These are phyloP conservation scores for Coluber constrictor DNA, from an alignment of 2,797 vertebrate genomes.

Conservation along the genomic window DNA sequence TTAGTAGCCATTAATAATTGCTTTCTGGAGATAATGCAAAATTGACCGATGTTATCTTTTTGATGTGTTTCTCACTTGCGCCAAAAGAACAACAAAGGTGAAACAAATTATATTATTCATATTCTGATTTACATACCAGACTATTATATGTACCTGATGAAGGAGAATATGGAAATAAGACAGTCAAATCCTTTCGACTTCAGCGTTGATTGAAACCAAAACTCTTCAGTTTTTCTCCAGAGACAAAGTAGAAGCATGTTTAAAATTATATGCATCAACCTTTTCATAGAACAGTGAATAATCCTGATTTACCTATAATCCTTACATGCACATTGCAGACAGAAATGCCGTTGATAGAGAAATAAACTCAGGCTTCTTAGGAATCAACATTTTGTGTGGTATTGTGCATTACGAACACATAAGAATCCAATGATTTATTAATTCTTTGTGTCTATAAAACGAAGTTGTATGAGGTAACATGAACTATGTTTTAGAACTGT, in stretches of 20 bases:
- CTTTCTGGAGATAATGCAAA: neutral
- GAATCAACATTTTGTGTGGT: neutral
- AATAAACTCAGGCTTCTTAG: slow-evolving; percentile 6
- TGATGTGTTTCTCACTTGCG: neutral
- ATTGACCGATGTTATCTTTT: neutral
- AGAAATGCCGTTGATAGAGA: neutral
- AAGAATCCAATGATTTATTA: neutral
- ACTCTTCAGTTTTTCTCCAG: neutral
- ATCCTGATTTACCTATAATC: neutral
- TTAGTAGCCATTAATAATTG: neutral
- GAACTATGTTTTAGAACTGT: neutral
- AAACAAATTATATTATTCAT: neutral
- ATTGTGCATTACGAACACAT: neutral
- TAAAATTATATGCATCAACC: neutral
- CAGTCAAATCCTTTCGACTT: neutral
- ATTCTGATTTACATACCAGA: neutral
- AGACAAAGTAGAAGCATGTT: neutral
- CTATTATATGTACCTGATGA: neutral
- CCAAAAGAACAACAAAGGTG: neutral
- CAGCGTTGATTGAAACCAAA: neutral
- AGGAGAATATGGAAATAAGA: neutral
- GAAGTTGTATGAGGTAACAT: slow-evolving; percentile 13
- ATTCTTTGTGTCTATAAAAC: neutral
- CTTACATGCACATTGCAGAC: neutral
- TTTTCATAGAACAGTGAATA: neutral